phyloP scores from a whole-genome alignment of 2,888 invertebrate genomes.

The Sinohyriopsis cumingii region DNA sequence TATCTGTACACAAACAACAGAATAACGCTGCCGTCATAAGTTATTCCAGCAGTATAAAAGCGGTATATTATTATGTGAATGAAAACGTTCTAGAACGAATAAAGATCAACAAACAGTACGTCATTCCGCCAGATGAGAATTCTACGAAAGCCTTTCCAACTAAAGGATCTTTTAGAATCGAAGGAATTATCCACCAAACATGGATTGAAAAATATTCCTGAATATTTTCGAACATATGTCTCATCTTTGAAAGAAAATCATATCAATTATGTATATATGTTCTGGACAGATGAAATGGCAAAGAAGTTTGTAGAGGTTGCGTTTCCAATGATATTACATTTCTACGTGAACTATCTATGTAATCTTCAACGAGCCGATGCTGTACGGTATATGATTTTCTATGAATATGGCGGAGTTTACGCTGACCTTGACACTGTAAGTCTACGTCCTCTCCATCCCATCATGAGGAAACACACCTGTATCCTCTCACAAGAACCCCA shows the following conservation, averaged over 20 bases:
- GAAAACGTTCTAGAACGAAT: too few species aligned
- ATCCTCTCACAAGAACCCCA: constrained; percentile 62
- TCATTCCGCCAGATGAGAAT: too few species aligned
- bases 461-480: constrained; percentile 34
- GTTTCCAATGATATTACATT: constrained; percentile 41
- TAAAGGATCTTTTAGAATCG: too few species aligned
- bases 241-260: constrained; percentile 59
- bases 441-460: constrained; percentile 52
- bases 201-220: constrained; percentile 57
- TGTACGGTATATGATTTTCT: constrained; percentile 64
- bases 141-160: too few species aligned
- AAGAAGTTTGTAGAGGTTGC: constrained; percentile 57
- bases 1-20: too few species aligned
- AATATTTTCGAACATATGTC: constrained; percentile 54
- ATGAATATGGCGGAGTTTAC: constrained; percentile 69
- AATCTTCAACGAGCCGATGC: constrained; percentile 66
- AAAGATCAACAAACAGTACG: too few species aligned
- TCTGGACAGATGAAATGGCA: constrained; percentile 69
- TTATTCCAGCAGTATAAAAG: too few species aligned
- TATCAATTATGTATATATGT: constrained; percentile 67
- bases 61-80: too few species aligned
- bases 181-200: constrained; percentile 59
- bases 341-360: constrained; percentile 58
- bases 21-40: too few species aligned
- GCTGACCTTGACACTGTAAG: constrained; percentile 68